Percentiles rank a stretch among this genome's conserved stretches.
Evolutionary conservation across 1,140 invertebrate genomes (phyloP).

Genomic region (Hormaphis cornu): DNA sequence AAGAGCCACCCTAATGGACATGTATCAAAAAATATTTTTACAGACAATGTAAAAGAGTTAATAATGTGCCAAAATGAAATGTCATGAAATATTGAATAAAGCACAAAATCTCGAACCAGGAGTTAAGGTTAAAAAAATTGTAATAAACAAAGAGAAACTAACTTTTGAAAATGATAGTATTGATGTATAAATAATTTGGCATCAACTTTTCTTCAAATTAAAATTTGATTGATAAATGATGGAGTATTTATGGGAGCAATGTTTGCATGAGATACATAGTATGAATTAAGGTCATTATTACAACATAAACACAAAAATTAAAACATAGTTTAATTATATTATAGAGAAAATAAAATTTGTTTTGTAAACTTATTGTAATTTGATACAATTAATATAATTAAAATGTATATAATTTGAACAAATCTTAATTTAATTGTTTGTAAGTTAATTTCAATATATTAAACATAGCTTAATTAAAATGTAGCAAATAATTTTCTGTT

Average conservation of each 20-base stretch:
- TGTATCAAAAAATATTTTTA: slow-evolving; percentile 73
- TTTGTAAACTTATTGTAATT: too few species aligned
- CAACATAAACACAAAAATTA: slow-evolving; percentile 67
- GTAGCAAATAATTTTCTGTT: too few species aligned
- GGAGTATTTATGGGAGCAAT: slow-evolving; percentile 87
- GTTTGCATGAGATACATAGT: slow-evolving; percentile 94
- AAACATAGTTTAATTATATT: slow-evolving; percentile 34
- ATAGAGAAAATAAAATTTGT: too few species aligned
- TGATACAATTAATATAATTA: too few species aligned
- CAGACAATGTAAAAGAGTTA: slow-evolving; percentile 62
- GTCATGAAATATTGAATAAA: slow-evolving; percentile 61
- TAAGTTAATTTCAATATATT: too few species aligned
- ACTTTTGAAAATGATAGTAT: slow-evolving; percentile 71
- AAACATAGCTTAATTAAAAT: too few species aligned
- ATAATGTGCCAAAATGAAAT: slow-evolving; percentile 63
- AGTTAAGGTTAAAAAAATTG: slow-evolving; percentile 52
- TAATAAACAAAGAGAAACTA: slow-evolving; percentile 77
- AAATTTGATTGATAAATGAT: slow-evolving; percentile 71
- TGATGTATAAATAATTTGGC: slow-evolving; percentile 98
- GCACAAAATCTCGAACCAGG: slow-evolving; percentile 55
- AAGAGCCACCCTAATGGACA: too few species aligned
- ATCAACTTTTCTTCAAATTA: slow-evolving; percentile 64
- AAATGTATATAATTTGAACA: too few species aligned
- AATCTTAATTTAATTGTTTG: too few species aligned
- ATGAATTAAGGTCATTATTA: slow-evolving; percentile 79